These are phyloP conservation scores for Scaptomyza graminum DNA, from an alignment of 1,140 invertebrate genomes.

Conservation along the genomic window DNA sequence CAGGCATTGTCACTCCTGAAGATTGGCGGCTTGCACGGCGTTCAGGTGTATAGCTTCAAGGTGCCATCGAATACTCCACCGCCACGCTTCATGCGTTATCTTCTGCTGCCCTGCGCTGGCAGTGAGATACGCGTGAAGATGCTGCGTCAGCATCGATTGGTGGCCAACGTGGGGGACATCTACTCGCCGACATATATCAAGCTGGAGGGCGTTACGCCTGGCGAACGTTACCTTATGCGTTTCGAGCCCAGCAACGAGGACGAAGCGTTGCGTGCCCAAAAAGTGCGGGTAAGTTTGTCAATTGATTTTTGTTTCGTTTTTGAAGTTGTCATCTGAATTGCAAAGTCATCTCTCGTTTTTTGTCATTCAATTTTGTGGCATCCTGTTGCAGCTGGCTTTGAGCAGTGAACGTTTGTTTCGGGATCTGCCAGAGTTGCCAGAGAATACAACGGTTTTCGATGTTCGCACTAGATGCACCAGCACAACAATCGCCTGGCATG, in stretches of 20 bases:
- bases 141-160: constrained; percentile 50
- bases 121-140: constrained; percentile 74
- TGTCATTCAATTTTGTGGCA: no score
- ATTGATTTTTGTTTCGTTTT: not conserved
- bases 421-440: constrained; percentile 71
- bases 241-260: constrained; percentile 79
- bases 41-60: constrained; percentile 80
- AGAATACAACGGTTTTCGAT: constrained; percentile 74
- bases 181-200: constrained; percentile 74
- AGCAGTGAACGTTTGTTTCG: constrained; percentile 65
- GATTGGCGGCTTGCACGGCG: constrained; percentile 70
- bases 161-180: constrained; percentile 56
- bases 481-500: constrained; percentile 78
- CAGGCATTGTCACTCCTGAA: constrained; percentile 65
- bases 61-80: constrained; percentile 53
- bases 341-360: not conserved
- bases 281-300: constrained; percentile 66
- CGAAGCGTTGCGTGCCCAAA: constrained; percentile 74
- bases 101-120: constrained; percentile 73
- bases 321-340: not conserved
- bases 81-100: constrained; percentile 54
- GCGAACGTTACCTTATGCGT: constrained; percentile 70
- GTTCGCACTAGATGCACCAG: constrained; percentile 69
- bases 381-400: constrained; percentile 60
- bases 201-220: constrained; percentile 53